Percentiles rank a stretch among this genome's conserved stretches.
Evolutionary conservation across 2,113 vertebrate species (phyloP).

Genomic region (Danionella cerebrum): DNA sequence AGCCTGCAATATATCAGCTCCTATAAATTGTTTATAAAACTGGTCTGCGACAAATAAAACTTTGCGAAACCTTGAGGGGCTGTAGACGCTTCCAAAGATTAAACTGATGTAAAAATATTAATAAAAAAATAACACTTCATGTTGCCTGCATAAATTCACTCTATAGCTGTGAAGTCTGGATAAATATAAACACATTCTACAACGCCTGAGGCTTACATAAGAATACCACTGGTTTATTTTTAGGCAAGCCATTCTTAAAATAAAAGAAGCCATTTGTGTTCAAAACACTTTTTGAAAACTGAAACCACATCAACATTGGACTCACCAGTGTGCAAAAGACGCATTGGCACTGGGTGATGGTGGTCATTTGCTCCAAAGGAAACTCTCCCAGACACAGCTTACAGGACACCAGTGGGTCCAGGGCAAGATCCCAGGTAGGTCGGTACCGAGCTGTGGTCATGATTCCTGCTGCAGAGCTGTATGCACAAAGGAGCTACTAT

Average conservation of each 20-base stretch:
- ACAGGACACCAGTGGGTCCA: slow-evolving; percentile 93
- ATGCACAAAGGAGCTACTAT: slow-evolving; percentile 27
- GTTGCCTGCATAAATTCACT: background rate
- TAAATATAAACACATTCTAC: slow-evolving; percentile 2
- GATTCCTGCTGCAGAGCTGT: slow-evolving; percentile 65
- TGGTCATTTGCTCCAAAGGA: slow-evolving; percentile 95
- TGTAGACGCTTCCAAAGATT: slow-evolving; percentile 22
- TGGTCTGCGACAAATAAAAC: background rate
- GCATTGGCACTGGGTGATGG: slow-evolving; percentile 95
- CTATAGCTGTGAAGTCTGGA: background rate
- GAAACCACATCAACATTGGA: slow-evolving; percentile 13
- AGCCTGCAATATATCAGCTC: background rate
- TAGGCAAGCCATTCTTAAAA: background rate
- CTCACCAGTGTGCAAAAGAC: slow-evolving; percentile 97
- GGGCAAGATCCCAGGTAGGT: slow-evolving; percentile 93
- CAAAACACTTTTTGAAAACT: too few relatives aligned
- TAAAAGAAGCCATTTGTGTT: too few relatives aligned
- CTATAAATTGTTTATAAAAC: background rate
- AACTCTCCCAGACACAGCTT: slow-evolving; percentile 98
- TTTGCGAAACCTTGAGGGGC: slow-evolving; percentile 7
- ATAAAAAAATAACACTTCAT: background rate
- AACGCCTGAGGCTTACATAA: background rate
- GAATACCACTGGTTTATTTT: slow-evolving; percentile 4
- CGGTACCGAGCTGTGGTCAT: slow-evolving; percentile 93
- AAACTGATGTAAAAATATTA: slow-evolving; percentile 19